These are phyloP conservation scores for Onychomys leucogaster DNA, from an alignment of 2,797 vertebrate genomes.

Conservation along the genomic window DNA sequence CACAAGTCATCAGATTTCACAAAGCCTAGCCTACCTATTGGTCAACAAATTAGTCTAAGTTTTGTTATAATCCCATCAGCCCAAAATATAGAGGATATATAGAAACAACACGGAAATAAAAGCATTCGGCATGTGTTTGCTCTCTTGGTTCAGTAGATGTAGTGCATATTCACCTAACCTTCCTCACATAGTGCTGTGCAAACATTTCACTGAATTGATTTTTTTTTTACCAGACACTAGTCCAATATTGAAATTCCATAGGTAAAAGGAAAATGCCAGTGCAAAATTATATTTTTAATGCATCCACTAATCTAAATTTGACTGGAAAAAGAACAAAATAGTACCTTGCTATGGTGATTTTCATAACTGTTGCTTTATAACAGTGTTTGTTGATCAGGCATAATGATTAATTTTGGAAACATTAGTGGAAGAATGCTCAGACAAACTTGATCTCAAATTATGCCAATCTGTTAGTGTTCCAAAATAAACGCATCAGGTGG, in stretches of 20 bases:
- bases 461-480: conserved; percentile 87
- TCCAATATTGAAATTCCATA: conserved; percentile 62
- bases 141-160: not conserved
- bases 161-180: conserved; percentile 76
- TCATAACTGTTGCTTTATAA: conserved; percentile 51
- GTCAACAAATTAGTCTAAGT: conserved; percentile 27
- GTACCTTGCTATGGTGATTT: conserved; percentile 6
- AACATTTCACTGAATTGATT: conserved; percentile 66
- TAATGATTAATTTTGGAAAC: conserved; percentile 85
- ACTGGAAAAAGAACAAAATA: conserved; percentile 34
- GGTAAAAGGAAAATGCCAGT: conserved; percentile 53
- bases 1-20: conserved; percentile 39
- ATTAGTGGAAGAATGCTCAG: conserved; percentile 85
- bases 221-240: conserved; percentile 8
- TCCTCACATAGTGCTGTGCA: conserved; percentile 30
- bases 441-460: conserved; percentile 86
- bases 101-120: conserved; percentile 41
- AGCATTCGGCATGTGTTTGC: conserved; percentile 50
- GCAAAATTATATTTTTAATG: conserved; percentile 72
- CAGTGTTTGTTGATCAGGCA: conserved; percentile 64
- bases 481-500: conserved; percentile 90
- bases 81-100: not conserved
- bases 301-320: conserved; percentile 21
- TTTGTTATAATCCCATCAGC: not conserved
- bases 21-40: conserved; percentile 46